Percentiles rank a stretch among this genome's conserved stretches.
Conservation (phyloP, 2,797 vertebrate species). For the Lindbergichthys nudifrons region DNA sequence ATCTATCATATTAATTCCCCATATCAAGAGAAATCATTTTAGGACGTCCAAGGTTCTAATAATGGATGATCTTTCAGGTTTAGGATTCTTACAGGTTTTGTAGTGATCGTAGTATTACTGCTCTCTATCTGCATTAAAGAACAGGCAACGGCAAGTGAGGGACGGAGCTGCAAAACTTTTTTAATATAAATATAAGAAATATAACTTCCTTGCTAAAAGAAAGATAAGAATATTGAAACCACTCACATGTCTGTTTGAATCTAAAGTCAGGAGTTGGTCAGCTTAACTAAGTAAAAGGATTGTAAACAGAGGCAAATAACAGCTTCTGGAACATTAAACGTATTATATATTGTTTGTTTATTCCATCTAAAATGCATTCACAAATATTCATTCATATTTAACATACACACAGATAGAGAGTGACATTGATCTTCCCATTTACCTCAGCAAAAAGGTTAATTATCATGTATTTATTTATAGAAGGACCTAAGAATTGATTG, state of each 20-base stretch:
- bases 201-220: not conserved
- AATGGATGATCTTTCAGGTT: constrained; percentile 31
- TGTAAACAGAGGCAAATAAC: not conserved
- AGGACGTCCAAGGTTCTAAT: constrained; percentile 20
- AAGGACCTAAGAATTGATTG: not conserved
- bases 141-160: not conserved
- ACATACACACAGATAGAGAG: not conserved
- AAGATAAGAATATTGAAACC: not conserved
- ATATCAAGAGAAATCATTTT: constrained; percentile 33
- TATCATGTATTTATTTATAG: not conserved
- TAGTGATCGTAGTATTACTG: constrained; percentile 27
- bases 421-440: not conserved
- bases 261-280: not conserved
- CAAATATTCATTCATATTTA: not conserved
- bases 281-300: not conserved
- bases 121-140: constrained; percentile 15
- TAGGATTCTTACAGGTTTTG: constrained; percentile 13
- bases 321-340: not conserved
- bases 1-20: constrained; percentile 33
- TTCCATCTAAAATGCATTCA: not conserved
- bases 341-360: not conserved
- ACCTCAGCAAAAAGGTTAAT: not conserved
- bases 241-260: not conserved
- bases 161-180: not conserved
- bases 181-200: not conserved